A percentile compares a stretch with the other conserved stretches of the same genome.
Conservation (phyloP, 2,113 vertebrate genomes). For the Eulemur macaco region DNA sequence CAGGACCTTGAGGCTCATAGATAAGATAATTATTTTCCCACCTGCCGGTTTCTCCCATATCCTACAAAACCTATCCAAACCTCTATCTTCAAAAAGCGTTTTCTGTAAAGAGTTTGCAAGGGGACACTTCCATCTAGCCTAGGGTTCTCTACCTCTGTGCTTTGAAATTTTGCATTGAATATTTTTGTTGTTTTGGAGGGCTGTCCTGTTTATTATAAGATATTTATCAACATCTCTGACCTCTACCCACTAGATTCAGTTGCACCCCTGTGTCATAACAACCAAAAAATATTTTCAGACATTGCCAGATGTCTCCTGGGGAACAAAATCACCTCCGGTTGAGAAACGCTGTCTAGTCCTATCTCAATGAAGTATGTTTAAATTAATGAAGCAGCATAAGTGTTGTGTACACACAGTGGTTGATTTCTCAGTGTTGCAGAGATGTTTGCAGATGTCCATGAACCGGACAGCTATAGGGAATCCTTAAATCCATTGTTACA, state of each 20-base stretch:
- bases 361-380: not conserved
- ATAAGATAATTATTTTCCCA: not conserved
- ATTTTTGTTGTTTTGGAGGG: not conserved
- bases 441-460: not conserved
- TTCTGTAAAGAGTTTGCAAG: not conserved
- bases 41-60: not conserved
- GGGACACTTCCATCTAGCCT: not conserved
- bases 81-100: not conserved
- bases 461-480: not conserved
- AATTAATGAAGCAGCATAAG: not conserved
- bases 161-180: not conserved
- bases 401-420: not conserved
- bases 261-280: not conserved
- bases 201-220: not conserved
- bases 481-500: not conserved
- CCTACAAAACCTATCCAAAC: not conserved
- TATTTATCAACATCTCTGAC: not conserved
- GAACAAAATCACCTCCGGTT: not conserved
- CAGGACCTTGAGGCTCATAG: not conserved
- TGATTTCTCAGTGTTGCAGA: not conserved
- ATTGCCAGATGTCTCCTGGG: not conserved
- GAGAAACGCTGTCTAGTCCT: not conserved
- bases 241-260: not conserved
- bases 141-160: not conserved
- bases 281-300: not conserved